A percentile compares a stretch with the other conserved stretches of the same genome.
Evolutionary conservation across 2,113 vertebrate genomes (phyloP).

Genomic region (Acinonyx jubatus): DNA sequence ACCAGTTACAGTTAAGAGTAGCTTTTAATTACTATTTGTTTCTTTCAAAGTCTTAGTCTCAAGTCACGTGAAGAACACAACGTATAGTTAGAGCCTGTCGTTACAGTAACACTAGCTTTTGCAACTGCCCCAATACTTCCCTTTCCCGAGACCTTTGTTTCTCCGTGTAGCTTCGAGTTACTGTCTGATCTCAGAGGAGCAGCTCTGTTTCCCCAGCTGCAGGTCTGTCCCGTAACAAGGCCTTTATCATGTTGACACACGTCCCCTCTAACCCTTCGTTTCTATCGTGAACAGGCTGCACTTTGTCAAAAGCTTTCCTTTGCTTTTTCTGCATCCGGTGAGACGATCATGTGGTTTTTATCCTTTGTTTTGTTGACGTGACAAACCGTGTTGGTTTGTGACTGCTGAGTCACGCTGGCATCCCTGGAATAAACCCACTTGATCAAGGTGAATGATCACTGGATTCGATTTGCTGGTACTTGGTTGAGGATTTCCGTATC

Average conservation of each 20-base stretch:
- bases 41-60: neutral
- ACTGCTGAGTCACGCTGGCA: neutral
- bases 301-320: neutral
- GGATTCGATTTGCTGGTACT: neutral
- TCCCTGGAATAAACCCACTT: neutral
- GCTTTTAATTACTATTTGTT: neutral
- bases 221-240: neutral
- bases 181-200: neutral
- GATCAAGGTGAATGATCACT: neutral
- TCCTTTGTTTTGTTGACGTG: neutral
- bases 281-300: neutral
- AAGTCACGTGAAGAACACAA: too few species aligned
- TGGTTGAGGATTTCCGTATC: neutral
- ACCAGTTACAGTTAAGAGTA: neutral
- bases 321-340: neutral
- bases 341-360: neutral
- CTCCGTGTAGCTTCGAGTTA: neutral
- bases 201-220: neutral
- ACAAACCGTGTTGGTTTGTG: neutral
- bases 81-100: neutral
- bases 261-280: neutral
- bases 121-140: too few species aligned
- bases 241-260: rapidly evolving
- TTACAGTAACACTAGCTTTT: too few species aligned
- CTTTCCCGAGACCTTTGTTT: neutral